phyloP scores from a whole-genome alignment of 2,888 invertebrate species.

The Lasioglossum marginatum region DNA sequence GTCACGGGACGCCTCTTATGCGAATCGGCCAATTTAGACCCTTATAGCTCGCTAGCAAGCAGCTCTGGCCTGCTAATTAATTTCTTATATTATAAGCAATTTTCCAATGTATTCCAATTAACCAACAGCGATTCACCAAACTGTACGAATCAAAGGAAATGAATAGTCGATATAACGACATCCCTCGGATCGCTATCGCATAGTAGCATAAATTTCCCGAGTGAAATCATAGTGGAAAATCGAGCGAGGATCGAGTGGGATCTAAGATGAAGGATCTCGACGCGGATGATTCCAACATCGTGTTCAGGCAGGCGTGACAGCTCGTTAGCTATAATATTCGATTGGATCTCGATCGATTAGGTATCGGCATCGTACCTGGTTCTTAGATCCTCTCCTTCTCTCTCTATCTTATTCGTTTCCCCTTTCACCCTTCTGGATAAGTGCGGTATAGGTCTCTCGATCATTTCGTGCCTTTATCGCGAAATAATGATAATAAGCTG shows the following conservation, averaged over 20 bases:
- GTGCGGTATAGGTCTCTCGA: slow-evolving; percentile 66
- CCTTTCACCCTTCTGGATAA: slow-evolving; percentile 59
- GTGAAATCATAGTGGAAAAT: neutral
- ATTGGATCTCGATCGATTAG: slow-evolving; percentile 79
- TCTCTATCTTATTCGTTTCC: slow-evolving; percentile 16
- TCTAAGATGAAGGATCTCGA: slow-evolving; percentile 60
- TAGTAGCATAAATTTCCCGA: neutral
- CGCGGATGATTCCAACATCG: slow-evolving; percentile 62
- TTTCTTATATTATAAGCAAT: neutral
- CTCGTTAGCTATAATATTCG: slow-evolving; percentile 78
- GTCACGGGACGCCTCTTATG: slow-evolving; percentile 5
- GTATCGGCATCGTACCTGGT: slow-evolving; percentile 70
- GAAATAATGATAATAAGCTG: slow-evolving; percentile 78
- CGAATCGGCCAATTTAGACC: slow-evolving; percentile 5
- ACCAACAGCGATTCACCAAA: neutral
- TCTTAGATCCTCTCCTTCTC: slow-evolving; percentile 55
- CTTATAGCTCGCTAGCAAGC: neutral
- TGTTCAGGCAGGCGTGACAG: slow-evolving; percentile 80
- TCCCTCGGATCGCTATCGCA: neutral
- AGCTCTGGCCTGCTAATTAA: neutral
- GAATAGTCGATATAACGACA: slow-evolving; percentile 7
- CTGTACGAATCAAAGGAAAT: neutral
- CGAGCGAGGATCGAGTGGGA: slow-evolving; percentile 12
- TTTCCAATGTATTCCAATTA: neutral
- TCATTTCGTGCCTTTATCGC: slow-evolving; percentile 77